Base-by-base conservation (phyloP, 1,140 invertebrate species). In the Aphaenogaster rudis region DNA sequence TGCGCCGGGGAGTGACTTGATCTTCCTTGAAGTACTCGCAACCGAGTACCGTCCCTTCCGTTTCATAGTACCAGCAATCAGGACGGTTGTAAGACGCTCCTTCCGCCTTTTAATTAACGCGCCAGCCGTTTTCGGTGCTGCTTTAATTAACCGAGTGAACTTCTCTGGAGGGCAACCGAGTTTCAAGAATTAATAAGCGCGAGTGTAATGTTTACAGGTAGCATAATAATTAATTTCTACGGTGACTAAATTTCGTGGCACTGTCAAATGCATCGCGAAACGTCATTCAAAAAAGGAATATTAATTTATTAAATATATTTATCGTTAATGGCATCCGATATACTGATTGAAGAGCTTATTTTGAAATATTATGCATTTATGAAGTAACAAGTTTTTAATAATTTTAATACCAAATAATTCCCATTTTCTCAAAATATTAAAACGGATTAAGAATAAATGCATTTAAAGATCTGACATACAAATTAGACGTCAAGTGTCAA, bases 71-170 rank as follows among this genome's bases (percentile, higher is more conserved):
- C 61, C 17, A 48, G 77, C 61, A 50, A 79, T 79, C 61, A 63
- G 28, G 11, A 50, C 59, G 61, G 33, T 79, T 48, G 45, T 66
- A 79, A 79, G 77, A 66, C 28, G 45, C 61, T 67, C 42, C 77
- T 79, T 66, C 77, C 59, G 45, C 28, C 77, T 79, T 79, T 79
- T 79, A 79, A 79, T 79, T 79, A 79, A 79, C 77, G 77, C 61
- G 61, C 42, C 61, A 79, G 61, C 59, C 77, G 77, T 79, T 79
- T 79, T 79, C 77, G 77, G 77, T 79, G 17, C 77, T 48, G 59
- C 59, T 79, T 79, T 79, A 79, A 79, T 79, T 79, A 79, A 79
- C 77, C 45, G 28, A 50, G 28, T 66, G 77, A 79, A 79, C 59
- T 79, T 64, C 76, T 36, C 77, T 66, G 42, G 11, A 42, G 28